Evolutionary conservation across 2,797 vertebrate species (phyloP).

Genomic region (Notolepis coatsorum): DNA sequence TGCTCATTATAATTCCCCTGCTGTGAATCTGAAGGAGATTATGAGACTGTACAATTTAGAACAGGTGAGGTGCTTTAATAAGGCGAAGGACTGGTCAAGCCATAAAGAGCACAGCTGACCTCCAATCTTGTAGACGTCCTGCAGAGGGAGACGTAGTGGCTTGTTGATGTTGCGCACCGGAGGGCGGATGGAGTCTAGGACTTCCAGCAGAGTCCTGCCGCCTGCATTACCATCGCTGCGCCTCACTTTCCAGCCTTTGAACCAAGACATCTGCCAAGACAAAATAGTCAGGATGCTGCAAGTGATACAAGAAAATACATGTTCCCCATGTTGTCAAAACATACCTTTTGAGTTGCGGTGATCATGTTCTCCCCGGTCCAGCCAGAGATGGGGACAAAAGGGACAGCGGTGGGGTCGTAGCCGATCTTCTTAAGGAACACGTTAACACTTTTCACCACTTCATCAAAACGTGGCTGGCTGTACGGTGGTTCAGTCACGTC

Average conservation of each 20-base stretch:
- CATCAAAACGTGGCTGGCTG: constrained; percentile 82
- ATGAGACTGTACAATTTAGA: not conserved
- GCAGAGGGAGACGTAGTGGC: constrained; percentile 82
- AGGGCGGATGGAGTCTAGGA: constrained; percentile 79
- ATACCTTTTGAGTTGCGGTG: constrained; percentile 79
- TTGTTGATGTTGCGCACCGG: constrained; percentile 80
- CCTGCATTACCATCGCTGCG: constrained; percentile 64
- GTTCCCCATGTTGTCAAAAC: no score
- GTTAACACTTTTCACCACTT: constrained; percentile 77
- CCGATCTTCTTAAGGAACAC: constrained; percentile 86
- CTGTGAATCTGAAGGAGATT: no score
- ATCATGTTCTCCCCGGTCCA: constrained; percentile 87
- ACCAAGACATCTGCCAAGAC: constrained; percentile 81
- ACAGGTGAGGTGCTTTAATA: not conserved
- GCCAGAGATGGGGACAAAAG: constrained; percentile 83
- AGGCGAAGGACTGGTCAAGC: not conserved
- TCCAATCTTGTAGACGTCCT: constrained; percentile 88
- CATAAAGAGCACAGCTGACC: constrained; percentile 50
- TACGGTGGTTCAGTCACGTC: constrained; percentile 83
- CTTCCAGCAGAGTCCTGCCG: constrained; percentile 81
- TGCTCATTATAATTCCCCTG: no score
- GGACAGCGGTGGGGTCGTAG: constrained; percentile 74
- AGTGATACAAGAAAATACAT: no score
- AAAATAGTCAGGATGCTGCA: not conserved
- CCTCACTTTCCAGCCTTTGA: constrained; percentile 82